phyloP scores from a whole-genome alignment of 1,140 invertebrate species.

The Drosophila mojavensis region DNA sequence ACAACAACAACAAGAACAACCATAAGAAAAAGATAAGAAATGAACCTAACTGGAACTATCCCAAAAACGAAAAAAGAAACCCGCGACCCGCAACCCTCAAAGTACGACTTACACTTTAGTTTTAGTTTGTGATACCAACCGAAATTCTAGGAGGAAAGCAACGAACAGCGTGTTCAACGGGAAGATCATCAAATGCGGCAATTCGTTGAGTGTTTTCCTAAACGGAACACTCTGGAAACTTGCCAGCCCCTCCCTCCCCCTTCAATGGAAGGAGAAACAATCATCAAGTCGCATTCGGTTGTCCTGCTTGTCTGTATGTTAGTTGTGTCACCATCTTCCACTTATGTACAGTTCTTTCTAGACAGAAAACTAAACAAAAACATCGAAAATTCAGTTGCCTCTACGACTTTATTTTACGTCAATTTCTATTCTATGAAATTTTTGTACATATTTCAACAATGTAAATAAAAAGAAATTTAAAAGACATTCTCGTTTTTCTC shows the following conservation, averaged over 20 bases:
- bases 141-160: constrained; percentile 64
- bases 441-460: constrained; percentile 83
- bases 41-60: constrained; percentile 18
- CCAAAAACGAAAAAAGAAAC: not conserved
- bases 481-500: constrained; percentile 11
- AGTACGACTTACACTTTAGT: constrained; percentile 81
- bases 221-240: constrained; percentile 41
- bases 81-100: constrained; percentile 51
- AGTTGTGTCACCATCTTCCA: constrained; percentile 38
- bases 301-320: constrained; percentile 26
- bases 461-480: constrained; percentile 77
- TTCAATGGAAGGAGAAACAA: not conserved
- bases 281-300: constrained; percentile 34
- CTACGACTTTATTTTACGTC: constrained; percentile 69
- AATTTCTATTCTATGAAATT: constrained; percentile 81
- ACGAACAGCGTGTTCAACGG: constrained; percentile 21
- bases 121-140: constrained; percentile 82
- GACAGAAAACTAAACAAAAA: constrained; percentile 48
- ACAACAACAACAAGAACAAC: constrained; percentile 7
- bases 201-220: constrained; percentile 13
- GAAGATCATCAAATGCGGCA: constrained; percentile 33
- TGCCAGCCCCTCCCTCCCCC: constrained; percentile 49
- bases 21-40: constrained; percentile 10
- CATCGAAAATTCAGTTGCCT: constrained; percentile 67
- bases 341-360: constrained; percentile 71